These are phyloP conservation scores for Anolis sagrei DNA, from an alignment of 2,113 vertebrate genomes.

Conservation along the genomic window DNA sequence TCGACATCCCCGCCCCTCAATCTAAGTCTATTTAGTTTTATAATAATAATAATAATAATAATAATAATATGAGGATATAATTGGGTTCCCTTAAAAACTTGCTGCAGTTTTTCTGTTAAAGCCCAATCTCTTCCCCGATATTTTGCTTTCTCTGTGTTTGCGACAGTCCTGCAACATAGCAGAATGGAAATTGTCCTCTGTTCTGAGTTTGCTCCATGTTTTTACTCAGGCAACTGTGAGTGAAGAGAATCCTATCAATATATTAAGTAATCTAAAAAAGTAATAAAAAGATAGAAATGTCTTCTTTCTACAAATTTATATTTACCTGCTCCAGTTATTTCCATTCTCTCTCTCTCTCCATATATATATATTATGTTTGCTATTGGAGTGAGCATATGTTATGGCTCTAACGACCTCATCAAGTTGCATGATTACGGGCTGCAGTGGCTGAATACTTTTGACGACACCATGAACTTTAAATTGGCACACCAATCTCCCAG, in stretches of 20 bases:
- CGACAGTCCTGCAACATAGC: not conserved
- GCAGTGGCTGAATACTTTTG: constrained; percentile 55
- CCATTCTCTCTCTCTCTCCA: not conserved
- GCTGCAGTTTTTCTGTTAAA: constrained; percentile 50
- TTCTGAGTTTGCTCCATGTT: constrained; percentile 33
- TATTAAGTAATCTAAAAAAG: constrained; percentile 31
- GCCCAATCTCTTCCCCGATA: not conserved
- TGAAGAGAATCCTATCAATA: constrained; percentile 54
- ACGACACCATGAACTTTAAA: constrained; percentile 74
- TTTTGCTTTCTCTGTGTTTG: not conserved
- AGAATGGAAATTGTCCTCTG: constrained; percentile 22
- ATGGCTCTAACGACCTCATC: constrained; percentile 73
- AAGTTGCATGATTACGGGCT: constrained; percentile 66
- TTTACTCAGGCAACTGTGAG: constrained; percentile 41
- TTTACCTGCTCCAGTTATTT: constrained; percentile 41
- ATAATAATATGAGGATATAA: constrained; percentile 36
- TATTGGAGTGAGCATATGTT: constrained; percentile 56
- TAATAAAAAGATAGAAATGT: constrained; percentile 32
- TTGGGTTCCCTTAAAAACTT: constrained; percentile 40
- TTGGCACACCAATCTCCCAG: constrained; percentile 76
- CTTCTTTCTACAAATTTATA: constrained; percentile 55
- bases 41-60: too few species aligned
- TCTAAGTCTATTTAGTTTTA: not conserved
- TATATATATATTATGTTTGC: constrained; percentile 16
- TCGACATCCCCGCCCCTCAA: constrained; percentile 27